Evolutionary conservation across 1,140 invertebrate species (phyloP).

Genomic region (Choristoneura fumiferana): DNA sequence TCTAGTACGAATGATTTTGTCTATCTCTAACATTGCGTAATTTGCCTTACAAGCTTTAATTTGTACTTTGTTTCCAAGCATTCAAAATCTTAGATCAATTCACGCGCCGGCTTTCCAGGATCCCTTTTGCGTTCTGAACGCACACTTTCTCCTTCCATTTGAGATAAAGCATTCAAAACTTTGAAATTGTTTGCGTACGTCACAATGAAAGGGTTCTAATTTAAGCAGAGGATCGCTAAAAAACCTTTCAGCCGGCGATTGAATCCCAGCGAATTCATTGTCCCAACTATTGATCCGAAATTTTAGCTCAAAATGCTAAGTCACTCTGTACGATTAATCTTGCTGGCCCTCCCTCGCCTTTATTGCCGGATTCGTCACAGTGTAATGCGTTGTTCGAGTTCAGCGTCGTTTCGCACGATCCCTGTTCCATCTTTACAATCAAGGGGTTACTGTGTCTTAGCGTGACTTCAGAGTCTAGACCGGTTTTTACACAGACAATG

Average conservation of each 20-base stretch:
- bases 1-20: too few relatives aligned
- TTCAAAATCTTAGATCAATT: slow-evolving; percentile 10
- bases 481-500: not conserved
- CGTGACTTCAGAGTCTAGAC: not conserved
- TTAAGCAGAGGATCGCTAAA: slow-evolving; percentile 8
- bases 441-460: slow-evolving; percentile 10
- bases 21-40: too few relatives aligned
- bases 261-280: not conserved
- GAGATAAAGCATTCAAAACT: slow-evolving; percentile 15
- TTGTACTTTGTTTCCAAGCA: not conserved
- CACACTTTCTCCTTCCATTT: slow-evolving; percentile 12
- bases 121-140: not conserved
- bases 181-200: slow-evolving; percentile 15
- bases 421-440: slow-evolving; percentile 35
- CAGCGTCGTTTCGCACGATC: slow-evolving; percentile 39
- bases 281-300: slow-evolving; percentile 39
- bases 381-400: slow-evolving; percentile 42
- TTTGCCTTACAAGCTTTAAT: too few relatives aligned
- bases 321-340: slow-evolving; percentile 58
- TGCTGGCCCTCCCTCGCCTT: slow-evolving; percentile 26
- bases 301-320: slow-evolving; percentile 35
- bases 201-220: slow-evolving; percentile 9
- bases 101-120: slow-evolving; percentile 9
- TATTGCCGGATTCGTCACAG: slow-evolving; percentile 52
- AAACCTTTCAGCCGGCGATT: slow-evolving; percentile 6